Evolutionary conservation across 1,140 invertebrate genomes (phyloP).

Genomic region (Pemphigus obesinymphae): DNA sequence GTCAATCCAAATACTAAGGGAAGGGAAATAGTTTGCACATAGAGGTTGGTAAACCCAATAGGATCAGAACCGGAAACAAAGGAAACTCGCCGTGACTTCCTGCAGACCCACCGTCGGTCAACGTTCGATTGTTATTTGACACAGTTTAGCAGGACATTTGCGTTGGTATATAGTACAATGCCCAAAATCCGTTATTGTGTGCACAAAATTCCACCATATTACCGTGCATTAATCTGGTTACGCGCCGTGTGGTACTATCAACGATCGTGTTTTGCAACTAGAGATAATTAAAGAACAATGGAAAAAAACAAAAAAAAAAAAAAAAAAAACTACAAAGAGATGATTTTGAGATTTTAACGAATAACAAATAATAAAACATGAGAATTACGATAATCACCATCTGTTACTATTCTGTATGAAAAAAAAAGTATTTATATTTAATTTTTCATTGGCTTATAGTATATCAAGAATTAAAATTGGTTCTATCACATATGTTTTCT

Average conservation of each 20-base stretch:
- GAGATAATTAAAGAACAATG: not conserved
- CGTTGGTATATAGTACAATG: not conserved
- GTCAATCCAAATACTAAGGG: not conserved
- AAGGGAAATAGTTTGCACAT: not conserved
- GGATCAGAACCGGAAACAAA: not conserved
- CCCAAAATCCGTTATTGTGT: slow-evolving; percentile 12
- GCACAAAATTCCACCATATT: not conserved
- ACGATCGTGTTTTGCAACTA: not conserved
- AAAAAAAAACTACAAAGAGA: too few relatives aligned
- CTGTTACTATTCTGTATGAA: too few relatives aligned
- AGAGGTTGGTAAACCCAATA: slow-evolving; percentile 24
- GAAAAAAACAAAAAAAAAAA: too few relatives aligned
- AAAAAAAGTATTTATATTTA: too few relatives aligned
- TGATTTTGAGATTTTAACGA: too few relatives aligned
- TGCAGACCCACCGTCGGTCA: not conserved
- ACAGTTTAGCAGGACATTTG: not conserved
- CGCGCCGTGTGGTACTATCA: too few relatives aligned
- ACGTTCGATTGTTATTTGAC: slow-evolving; percentile 23
- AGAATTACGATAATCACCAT: too few relatives aligned
- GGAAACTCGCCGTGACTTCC: slow-evolving; percentile 18
- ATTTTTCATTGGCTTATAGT: too few relatives aligned
- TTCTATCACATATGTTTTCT: too few relatives aligned
- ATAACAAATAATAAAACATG: too few relatives aligned
- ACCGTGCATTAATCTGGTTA: not conserved
- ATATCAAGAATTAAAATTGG: too few relatives aligned